Conservation (phyloP, 2,797 vertebrate species). For the Gadopsis marmoratus region DNA sequence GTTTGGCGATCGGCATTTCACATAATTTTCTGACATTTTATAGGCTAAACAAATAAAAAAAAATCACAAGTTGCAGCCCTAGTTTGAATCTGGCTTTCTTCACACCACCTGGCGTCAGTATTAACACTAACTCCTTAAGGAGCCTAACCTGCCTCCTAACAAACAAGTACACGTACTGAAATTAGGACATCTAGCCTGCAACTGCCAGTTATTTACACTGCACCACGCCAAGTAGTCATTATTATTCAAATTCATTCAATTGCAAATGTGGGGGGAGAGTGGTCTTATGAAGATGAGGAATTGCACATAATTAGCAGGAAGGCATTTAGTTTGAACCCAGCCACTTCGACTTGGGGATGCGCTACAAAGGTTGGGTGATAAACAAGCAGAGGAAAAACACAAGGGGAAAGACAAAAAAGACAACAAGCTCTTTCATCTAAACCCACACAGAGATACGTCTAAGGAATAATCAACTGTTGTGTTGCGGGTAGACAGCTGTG, state of each 20-base stretch:
- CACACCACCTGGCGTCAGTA: constrained; percentile 24
- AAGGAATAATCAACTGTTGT: constrained; percentile 75
- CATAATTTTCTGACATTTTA: not conserved
- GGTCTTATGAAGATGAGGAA: constrained; percentile 83
- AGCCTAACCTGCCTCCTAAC: constrained; percentile 65
- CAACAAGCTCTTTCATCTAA: constrained; percentile 82
- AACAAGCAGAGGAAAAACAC: constrained; percentile 82
- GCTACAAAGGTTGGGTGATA: constrained; percentile 81
- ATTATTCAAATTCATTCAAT: constrained; percentile 88
- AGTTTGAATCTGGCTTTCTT: constrained; percentile 49
- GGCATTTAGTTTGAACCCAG: constrained; percentile 87
- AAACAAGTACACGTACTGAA: constrained; percentile 57
- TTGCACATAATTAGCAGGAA: constrained; percentile 84
- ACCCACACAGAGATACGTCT: constrained; percentile 76
- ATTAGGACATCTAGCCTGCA: constrained; percentile 78
- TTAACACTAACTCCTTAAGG: constrained; percentile 60
- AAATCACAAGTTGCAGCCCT: constrained; percentile 3
- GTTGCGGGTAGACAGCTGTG: constrained; percentile 69
- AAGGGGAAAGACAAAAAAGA: constrained; percentile 64
- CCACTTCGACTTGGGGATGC: constrained; percentile 80
- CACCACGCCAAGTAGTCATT: constrained; percentile 76
- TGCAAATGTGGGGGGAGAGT: constrained; percentile 70
- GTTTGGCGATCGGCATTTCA: not conserved
- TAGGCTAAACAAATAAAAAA: not conserved
- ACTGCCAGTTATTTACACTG: constrained; percentile 78